Evolutionary conservation across 2,888 invertebrate species (phyloP).

Genomic region (Aelia acuminata): DNA sequence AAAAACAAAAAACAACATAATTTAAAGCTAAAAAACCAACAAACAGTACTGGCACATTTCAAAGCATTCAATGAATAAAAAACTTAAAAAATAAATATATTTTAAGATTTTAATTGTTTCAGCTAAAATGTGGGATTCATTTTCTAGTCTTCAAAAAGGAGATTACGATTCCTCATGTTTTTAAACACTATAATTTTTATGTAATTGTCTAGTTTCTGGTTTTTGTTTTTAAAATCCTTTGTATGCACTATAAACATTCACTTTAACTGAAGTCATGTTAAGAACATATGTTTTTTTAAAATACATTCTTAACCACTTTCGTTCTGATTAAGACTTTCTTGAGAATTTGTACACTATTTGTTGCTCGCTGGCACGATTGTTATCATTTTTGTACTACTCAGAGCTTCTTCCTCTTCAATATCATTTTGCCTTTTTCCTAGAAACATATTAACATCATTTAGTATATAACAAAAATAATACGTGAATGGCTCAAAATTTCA

Average conservation of each 20-base stretch:
- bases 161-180: slow-evolving; percentile 10
- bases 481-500: background rate
- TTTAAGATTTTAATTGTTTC: background rate
- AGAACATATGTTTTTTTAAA: background rate
- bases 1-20: slow-evolving; percentile 7
- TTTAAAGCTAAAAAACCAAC: background rate
- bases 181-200: background rate
- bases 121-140: background rate
- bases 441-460: background rate
- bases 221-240: background rate
- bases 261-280: background rate
- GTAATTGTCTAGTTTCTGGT: background rate
- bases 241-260: background rate
- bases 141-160: background rate
- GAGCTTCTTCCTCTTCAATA: slow-evolving; percentile 61
- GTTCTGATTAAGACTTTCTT: background rate
- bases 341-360: background rate
- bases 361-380: slow-evolving; percentile 54
- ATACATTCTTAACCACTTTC: background rate
- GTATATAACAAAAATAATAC: background rate
- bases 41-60: background rate
- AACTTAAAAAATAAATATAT: slow-evolving; percentile 29
- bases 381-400: slow-evolving; percentile 60
- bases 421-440: slow-evolving; percentile 23
- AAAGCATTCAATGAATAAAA: background rate